Percentiles rank a stretch among this genome's conserved stretches.
Conservation (phyloP, 2,888 invertebrate genomes). For the Ophioninae sp. region DNA sequence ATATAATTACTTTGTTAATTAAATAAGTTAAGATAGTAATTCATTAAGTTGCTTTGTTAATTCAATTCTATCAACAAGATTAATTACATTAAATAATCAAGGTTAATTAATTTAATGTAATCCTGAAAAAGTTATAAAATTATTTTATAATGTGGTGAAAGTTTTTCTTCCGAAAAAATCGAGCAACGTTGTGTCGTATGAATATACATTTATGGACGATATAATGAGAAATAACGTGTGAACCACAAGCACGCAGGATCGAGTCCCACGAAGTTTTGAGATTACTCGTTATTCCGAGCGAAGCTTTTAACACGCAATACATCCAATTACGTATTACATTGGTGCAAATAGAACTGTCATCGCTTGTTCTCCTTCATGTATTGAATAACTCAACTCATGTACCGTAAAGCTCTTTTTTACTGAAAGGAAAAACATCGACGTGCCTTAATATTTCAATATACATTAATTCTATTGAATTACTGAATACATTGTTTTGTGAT, state of each 20-base stretch:
- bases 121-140: background rate
- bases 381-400: background rate
- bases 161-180: background rate
- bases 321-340: slow-evolving; percentile 15
- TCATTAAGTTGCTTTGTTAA: too few relatives aligned
- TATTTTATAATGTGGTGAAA: background rate
- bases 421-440: background rate
- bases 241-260: slow-evolving; percentile 26
- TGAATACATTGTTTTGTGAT: too few relatives aligned
- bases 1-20: too few relatives aligned
- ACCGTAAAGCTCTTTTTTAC: background rate
- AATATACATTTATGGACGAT: background rate
- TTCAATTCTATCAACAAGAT: too few relatives aligned
- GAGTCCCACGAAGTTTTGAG: slow-evolving; percentile 25
- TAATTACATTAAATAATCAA: too few relatives aligned
- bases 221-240: background rate
- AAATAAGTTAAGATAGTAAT: too few relatives aligned
- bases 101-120: too few relatives aligned
- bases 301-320: slow-evolving; percentile 15
- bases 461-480: too few relatives aligned
- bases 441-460: too few relatives aligned
- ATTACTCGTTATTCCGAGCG: background rate
- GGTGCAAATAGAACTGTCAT: slow-evolving; percentile 26
- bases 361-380: background rate
- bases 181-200: background rate